Evolutionary conservation across 1,140 invertebrate genomes (phyloP), one percentile per base, ranked within the genome.

Genomic region (Drosophila yakuba): DNA sequence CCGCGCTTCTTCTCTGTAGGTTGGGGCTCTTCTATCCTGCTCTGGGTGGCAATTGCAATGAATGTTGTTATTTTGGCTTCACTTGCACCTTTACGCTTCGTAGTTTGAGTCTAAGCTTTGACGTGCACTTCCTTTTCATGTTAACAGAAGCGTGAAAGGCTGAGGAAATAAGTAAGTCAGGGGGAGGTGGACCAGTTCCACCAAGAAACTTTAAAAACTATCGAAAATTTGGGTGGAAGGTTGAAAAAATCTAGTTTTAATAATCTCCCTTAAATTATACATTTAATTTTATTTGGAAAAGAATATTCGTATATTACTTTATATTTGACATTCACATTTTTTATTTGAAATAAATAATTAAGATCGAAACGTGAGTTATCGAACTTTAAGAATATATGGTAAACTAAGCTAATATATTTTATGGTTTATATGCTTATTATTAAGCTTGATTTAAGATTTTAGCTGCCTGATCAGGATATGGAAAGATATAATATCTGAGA

Each of bases 121-220:
- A 90, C 88, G 88, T 80, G 80, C 71, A 90, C 88, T 90, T 90
- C 88, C 86, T 90, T 90, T 90, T 90, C 86, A 90, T 82, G 84
- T 84, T 78, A 61, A 78, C 66, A 78, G 67, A 89, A 75, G 77
- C 84, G 80, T 89, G 74, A 74, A 80, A 73, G 56, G 72, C 52
- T 64, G 69, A 64, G 60, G 58, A 56, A 77, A 84, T 15, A 62
- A 38, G 51, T 38, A 51, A 74, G 69, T 79, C 78, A 52, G 36
- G 56, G 48, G 50, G 52, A n/a, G 50, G 17, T 38, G 11, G 39
- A 51, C 48, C 57, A 63, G 41, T 41, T 38, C 17, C 45, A 48
- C 4, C 32, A 48, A 35, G 55, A 32, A 38, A 44, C 17, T 39
- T 20, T 23, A 14, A 36, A 28, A 62, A 32, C 14, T 43, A 17